Conservation (phyloP, 2,797 vertebrate genomes). For the Tokudaia tokunoshimensis region DNA sequence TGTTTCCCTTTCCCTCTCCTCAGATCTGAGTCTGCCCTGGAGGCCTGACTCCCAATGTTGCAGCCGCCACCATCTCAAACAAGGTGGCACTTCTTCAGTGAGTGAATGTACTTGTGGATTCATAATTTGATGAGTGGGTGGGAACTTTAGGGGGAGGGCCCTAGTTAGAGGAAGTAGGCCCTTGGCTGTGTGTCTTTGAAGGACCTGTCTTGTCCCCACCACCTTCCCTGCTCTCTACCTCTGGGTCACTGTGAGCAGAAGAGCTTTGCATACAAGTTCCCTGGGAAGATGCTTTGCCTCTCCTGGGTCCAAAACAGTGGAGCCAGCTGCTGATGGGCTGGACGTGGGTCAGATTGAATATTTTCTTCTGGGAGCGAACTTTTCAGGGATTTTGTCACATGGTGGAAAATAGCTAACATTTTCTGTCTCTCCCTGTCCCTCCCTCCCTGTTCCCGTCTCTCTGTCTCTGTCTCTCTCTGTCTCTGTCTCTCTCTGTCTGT, state of each 20-base stretch:
- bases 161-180: background rate
- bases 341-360: background rate
- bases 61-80: background rate
- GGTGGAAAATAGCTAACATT: background rate
- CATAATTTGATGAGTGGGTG: background rate
- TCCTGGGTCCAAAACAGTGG: background rate
- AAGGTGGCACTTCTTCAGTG: background rate
- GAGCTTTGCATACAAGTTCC: background rate
- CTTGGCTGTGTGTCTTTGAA: background rate
- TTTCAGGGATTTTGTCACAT: background rate
- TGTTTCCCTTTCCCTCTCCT: background rate
- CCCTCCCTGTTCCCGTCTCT: background rate
- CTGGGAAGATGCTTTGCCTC: background rate
- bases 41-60: background rate
- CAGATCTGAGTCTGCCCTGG: background rate
- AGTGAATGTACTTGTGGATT: background rate
- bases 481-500: no score
- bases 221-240: background rate
- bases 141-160: background rate
- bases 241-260: background rate
- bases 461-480: no score
- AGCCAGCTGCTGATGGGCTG: background rate
- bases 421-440: background rate
- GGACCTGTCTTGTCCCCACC: background rate
- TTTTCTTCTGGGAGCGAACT: background rate